Evolutionary conservation across 2,797 vertebrate species (phyloP), one percentile per base, ranked within the genome.

Genomic region (Hydrocynus forskahlii): DNA sequence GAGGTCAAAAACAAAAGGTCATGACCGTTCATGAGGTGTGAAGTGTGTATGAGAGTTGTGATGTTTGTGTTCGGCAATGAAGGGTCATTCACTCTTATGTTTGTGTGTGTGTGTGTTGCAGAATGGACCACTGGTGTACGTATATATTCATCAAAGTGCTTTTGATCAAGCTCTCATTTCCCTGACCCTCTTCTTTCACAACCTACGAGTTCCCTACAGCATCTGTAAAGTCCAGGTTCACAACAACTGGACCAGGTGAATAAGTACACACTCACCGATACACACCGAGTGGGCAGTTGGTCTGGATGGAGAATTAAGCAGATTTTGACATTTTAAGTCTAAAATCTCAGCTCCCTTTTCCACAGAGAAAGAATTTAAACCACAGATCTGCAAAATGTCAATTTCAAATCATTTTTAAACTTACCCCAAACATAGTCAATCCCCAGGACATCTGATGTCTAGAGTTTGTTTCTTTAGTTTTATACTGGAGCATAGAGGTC

Each of bases 161-260:
- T 0, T 96, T 87, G 96, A 98, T 9, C 94, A 91, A 1, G 86
- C 87, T 1, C 92, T 98, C 75, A 90, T 98, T 69, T 91, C 95
- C 45, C 93, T 97, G 25, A 76, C 95, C 17, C 93, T 98, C 59
- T 91, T 96, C 74, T 96, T 94, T 70, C 95, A 95, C 87, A 95
- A 93, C 63, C 84, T 98, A 13, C 93, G 93, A 69, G 91, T 96
- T 62, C 95, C 97, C 19, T 94, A 96, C 83, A 95, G 96, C 13
- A 23, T 93, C 0, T 95, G 90, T 89, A 92, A 94, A 1, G 9
- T 81, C 12, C 88, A 70, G 1, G 5, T 87, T 67, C 91, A 81
- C 81, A 92, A 89, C 83, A 87, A 91, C 19, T 79, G 45, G 40
- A 90, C 96, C 78, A 95, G 96, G 97, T 98, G 93, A 80, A 82